Conservation (phyloP, 2,113 vertebrate genomes). For the Puntigrus tetrazona region DNA sequence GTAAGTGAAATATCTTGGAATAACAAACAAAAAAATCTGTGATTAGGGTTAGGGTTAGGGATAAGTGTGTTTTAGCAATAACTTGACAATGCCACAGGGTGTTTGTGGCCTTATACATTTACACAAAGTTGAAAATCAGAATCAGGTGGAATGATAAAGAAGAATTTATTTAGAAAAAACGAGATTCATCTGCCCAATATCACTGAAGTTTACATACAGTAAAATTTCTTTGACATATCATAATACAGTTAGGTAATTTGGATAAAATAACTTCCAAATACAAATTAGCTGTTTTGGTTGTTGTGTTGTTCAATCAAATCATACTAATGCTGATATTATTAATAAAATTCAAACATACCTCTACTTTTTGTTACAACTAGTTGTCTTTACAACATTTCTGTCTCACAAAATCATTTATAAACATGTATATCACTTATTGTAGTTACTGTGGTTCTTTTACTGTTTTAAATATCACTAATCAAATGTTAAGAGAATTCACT, state of each 20-base stretch:
- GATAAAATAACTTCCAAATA: neutral
- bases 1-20: no score
- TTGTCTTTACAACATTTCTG: constrained; percentile 15
- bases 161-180: neutral
- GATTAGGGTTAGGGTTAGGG: no score
- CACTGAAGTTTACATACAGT: neutral
- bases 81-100: neutral
- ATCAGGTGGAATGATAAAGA: neutral
- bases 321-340: neutral
- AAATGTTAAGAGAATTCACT: neutral
- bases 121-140: no score
- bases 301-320: neutral
- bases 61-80: no score
- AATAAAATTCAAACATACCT: neutral
- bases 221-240: neutral
- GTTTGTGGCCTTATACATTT: neutral
- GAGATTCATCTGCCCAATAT: neutral
- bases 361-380: neutral
- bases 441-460: neutral
- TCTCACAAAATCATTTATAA: neutral
- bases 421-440: no score
- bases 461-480: neutral
- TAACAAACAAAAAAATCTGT: no score
- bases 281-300: neutral
- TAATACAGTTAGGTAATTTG: neutral